Evolutionary conservation across 2,113 vertebrate genomes (phyloP), one percentile per base, ranked within the genome.

Genomic region (Cyprinus carpio): DNA sequence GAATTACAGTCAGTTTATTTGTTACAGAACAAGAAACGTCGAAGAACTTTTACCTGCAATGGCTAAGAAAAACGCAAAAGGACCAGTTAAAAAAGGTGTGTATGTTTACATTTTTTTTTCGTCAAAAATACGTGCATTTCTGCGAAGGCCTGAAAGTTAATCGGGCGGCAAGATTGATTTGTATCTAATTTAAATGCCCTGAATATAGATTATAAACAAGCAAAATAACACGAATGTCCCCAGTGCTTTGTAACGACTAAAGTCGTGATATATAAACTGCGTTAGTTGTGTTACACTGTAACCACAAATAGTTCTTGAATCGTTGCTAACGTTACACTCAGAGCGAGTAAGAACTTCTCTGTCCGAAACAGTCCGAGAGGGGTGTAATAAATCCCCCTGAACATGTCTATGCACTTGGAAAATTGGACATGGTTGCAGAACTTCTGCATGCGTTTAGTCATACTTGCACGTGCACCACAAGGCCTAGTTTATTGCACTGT

Each of bases 11-110:
- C 7, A n/a, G 23, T 65, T 84, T 2, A 74, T 7, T 77, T 16
- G 49, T n/a, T 31, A 29, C 71, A 83, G 9, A 37, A 64, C 4
- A 40, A 51, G 27, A 75, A 60, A 31, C 51, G 64, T 11, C n/a
- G 60, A 67, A 18, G 67, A 80, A 11, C 27, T 27, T 74, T 49
- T 2, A 65, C 11, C 72, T 23, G 37, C 74, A 78, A 91, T 91
- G 90, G 69, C 87, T 65, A 91, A 91, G 88, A 91, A 85, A 89
- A 89, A 46, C 62, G 4, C 82, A 29, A 87, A 85, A 25, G 87
- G 78, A 84, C 49, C 84, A 8, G 18, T 27, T 7, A 91, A 87
- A 87, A 91, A 87, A 89, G 90, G 90, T 91, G 13, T 16, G 85
- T 88, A 58, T 16, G 25, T 80, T 64, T 37, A 58, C 12, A 8